Base-by-base conservation (phyloP, 1,140 invertebrate genomes). In the Calliopsis andreniformis region DNA sequence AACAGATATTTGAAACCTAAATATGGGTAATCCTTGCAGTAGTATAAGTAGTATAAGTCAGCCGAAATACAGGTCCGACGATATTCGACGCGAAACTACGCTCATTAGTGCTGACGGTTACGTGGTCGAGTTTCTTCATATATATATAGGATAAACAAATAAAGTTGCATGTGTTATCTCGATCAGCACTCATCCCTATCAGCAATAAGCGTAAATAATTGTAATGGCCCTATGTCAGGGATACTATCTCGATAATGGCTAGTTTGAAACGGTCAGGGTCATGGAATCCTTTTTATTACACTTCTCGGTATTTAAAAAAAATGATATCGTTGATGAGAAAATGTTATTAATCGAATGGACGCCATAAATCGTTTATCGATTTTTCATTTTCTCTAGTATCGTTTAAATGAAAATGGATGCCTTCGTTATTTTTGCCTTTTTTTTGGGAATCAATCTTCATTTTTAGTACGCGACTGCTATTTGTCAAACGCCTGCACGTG, bases 151-250 rank as follows among this genome's bases (percentile, higher is more conserved):
- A 45, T 30, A 28, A 69, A 42, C 32, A 59, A 61, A 69, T 51
- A 30, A 12, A 69, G 32, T 76, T 61, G 73, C 66, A 76, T 53
- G 73, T 25, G 16, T 8, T 69, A 69, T 76, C 53, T 69, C 42
- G 53, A 61, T 76, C 53, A 32, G 39, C 4, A 32, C 5, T 1
- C 32, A 0, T 1, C 1, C 43, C 43, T 69, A 68, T 76, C 73
- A 39, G 55, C 25, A 14, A 61, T 28, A 32, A 42, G 0, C n/a
- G 55, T 51, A 76, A 76, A 69, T 69, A 69, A 76, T 68, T 6
- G 64, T 30, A 20, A 28, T 32, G 42, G 20, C 18, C 23, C n/a
- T 1, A 35, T 67, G 71, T 75, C 71, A 67, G 47, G 71, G 39
- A n/a, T 45, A 58, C 16, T 10, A n/a, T 16, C 64, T 56, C 53